These are phyloP conservation scores for Drosophila chauvacae DNA, from an alignment of 1,140 invertebrate species.

Conservation along the genomic window DNA sequence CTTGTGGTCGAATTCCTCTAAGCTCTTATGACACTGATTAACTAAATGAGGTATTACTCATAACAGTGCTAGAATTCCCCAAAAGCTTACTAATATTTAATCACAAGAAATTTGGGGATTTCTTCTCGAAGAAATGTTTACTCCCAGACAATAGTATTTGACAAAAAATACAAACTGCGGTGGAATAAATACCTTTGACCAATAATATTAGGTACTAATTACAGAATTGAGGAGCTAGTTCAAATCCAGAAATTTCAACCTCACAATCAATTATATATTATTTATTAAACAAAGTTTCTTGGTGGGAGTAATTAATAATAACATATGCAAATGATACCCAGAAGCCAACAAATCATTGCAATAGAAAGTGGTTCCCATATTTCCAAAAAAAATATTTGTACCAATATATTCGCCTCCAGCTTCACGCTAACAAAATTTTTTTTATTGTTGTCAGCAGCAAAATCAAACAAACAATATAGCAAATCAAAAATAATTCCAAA, in stretches of 20 bases:
- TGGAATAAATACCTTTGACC: neutral
- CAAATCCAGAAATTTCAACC: too few species aligned
- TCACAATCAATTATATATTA: neutral
- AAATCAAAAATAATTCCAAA: constrained; percentile 46
- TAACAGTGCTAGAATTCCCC: neutral
- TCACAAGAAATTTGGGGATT: too few species aligned
- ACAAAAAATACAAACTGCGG: neutral
- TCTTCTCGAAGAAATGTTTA: neutral
- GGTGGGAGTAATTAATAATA: neutral
- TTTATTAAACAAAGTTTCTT: neutral
- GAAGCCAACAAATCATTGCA: neutral
- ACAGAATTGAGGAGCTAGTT: neutral
- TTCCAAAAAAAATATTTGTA: constrained; percentile 3
- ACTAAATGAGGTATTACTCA: constrained; percentile 9
- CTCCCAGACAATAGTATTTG: neutral
- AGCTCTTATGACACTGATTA: neutral
- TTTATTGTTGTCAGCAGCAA: constrained; percentile 3
- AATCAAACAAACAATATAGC: constrained; percentile 22
- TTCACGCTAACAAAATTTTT: neutral
- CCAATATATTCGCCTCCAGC: neutral
- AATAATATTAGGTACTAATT: neutral
- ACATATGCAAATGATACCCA: neutral
- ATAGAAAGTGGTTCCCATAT: constrained; percentile 16
- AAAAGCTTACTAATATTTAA: neutral
- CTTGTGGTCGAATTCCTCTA: neutral